Conservation (phyloP, 1,140 invertebrate genomes). For the Pristionchus pacificus region DNA sequence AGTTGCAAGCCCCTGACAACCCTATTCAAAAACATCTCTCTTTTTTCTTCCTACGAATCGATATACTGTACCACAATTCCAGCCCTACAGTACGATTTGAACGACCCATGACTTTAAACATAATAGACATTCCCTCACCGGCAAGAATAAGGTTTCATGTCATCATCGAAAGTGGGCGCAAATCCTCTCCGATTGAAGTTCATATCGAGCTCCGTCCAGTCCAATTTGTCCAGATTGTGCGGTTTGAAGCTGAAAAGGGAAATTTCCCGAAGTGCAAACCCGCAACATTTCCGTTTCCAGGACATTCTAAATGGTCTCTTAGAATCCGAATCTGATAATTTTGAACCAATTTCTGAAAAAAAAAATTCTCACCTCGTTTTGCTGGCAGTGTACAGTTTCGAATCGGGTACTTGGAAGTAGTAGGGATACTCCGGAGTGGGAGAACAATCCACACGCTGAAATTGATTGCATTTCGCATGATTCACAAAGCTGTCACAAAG, state of each 20-base stretch:
- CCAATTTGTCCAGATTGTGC: conserved; percentile 50
- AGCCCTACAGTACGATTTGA: not conserved
- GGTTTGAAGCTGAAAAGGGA: conserved; percentile 41
- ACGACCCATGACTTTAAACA: not conserved
- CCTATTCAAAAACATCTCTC: too few species aligned
- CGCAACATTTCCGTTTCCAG: too few species aligned
- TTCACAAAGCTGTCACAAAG: not conserved
- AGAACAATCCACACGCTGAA: too few species aligned
- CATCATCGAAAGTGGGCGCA: conserved; percentile 35
- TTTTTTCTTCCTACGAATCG: too few species aligned
- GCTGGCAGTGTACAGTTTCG: conserved; percentile 41
- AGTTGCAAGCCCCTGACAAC: too few species aligned
- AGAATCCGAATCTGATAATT: too few species aligned
- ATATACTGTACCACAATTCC: too few species aligned
- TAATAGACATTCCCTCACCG: conserved; percentile 27
- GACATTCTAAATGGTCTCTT: too few species aligned
- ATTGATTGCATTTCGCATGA: not conserved
- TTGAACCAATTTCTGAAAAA: too few species aligned
- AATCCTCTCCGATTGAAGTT: conserved; percentile 29
- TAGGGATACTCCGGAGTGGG: conserved; percentile 43
- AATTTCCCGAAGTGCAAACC: not conserved
- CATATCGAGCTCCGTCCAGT: conserved; percentile 45
- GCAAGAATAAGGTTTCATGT: conserved; percentile 51
- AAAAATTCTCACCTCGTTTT: conserved; percentile 44
- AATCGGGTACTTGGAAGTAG: conserved; percentile 58